Conservation (phyloP, 2,888 invertebrate genomes). For the Callinectes sapidus region DNA sequence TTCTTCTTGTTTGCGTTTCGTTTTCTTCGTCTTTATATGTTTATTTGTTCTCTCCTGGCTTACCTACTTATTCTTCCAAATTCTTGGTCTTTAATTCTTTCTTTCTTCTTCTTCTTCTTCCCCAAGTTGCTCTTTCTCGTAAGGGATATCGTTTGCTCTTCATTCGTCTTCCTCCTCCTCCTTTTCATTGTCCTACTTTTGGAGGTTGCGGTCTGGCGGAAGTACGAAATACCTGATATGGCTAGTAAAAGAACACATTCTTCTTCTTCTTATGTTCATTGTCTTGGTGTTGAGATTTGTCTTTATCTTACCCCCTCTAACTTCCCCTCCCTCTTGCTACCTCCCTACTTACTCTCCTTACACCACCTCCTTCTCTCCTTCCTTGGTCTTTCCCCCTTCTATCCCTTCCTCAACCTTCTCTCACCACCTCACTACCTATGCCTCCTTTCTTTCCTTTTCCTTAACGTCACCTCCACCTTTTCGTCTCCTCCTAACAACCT, state of each 20-base stretch:
- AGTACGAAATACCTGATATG: no score
- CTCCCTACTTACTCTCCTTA: background rate
- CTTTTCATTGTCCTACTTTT: background rate
- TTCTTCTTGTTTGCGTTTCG: background rate
- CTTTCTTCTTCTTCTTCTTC: background rate
- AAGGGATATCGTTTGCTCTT: background rate
- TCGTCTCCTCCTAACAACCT: background rate
- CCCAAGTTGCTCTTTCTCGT: background rate
- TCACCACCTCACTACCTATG: background rate
- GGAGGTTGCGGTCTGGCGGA: background rate
- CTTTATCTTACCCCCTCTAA: background rate
- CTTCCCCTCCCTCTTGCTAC: background rate
- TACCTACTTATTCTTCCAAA: no score
- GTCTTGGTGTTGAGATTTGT: background rate
- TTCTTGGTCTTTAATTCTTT: no score
- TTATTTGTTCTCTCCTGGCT: no score
- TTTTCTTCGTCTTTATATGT: background rate
- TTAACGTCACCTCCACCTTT: background rate
- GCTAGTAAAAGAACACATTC: no score
- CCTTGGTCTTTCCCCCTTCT: background rate
- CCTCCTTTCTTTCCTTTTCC: background rate
- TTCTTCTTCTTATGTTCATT: background rate
- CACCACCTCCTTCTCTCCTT: background rate
- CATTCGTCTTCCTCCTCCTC: no score
- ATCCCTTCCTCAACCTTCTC: background rate